These are phyloP conservation scores for Dermatemys mawii DNA, from an alignment of 2,113 vertebrate species.

Conservation along the genomic window DNA sequence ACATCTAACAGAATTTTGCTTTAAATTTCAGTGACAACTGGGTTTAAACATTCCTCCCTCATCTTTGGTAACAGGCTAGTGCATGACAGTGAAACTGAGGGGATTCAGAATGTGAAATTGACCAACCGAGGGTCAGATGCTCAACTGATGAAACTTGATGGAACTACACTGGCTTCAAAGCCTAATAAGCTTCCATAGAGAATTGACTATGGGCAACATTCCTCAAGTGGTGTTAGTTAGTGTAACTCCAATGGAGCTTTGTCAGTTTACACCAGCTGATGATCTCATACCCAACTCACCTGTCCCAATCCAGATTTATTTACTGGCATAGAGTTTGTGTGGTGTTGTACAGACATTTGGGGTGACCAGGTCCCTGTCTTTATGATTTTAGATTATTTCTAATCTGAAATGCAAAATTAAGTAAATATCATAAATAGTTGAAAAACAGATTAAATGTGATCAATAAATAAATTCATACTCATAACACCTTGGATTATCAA, in stretches of 20 bases:
- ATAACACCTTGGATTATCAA: too few relatives aligned
- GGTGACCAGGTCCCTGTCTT: rapidly evolving
- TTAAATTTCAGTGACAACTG: not conserved
- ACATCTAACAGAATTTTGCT: not conserved
- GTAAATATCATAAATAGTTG: not conserved
- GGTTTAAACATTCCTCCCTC: not conserved
- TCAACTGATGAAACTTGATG: not conserved
- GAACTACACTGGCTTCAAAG: not conserved
- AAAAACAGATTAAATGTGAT: not conserved
- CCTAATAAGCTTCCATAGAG: too few relatives aligned
- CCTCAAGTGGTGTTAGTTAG: not conserved
- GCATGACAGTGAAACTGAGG: not conserved
- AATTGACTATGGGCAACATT: not conserved
- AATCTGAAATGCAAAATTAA: not conserved
- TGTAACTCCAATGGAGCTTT: not conserved
- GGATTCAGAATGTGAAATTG: not conserved
- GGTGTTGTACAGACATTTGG: rapidly evolving
- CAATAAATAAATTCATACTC: not conserved
- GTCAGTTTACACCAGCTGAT: not conserved
- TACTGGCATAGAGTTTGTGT: rapidly evolving
- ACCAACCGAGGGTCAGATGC: not conserved
- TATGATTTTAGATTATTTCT: rapidly evolving
- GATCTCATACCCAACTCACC: not conserved
- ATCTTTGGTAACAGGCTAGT: not conserved
- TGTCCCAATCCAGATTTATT: not conserved